Percentiles rank a stretch among this genome's conserved stretches.
Conservation (phyloP, 2,113 vertebrate species). For the Caranx melampygus region DNA sequence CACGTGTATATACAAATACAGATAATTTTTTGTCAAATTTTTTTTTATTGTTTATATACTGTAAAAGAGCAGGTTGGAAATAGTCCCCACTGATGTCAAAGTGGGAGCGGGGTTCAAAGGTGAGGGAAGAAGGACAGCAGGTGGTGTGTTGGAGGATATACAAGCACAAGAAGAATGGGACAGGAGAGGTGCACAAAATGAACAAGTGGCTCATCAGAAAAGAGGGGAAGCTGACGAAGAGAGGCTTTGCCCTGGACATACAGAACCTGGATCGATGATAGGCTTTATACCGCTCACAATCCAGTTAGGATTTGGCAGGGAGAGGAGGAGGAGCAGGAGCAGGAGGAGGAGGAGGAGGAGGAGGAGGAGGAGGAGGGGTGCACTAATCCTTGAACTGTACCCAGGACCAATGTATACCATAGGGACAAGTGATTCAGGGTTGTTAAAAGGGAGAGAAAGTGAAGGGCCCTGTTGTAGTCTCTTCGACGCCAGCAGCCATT, state of each 20-base stretch:
- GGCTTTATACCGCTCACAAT: slow-evolving; percentile 55
- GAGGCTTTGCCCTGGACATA: slow-evolving; percentile 41
- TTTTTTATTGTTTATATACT: slow-evolving; percentile 89
- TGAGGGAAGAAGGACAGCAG: slow-evolving; percentile 86
- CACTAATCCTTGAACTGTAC: slow-evolving; percentile 72
- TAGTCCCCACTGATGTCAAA: slow-evolving; percentile 89
- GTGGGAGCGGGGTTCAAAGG: slow-evolving; percentile 78
- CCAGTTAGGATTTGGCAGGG: slow-evolving; percentile 52
- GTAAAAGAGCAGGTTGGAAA: slow-evolving; percentile 93
- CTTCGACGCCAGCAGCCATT: slow-evolving; percentile 92
- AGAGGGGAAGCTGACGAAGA: slow-evolving; percentile 26
- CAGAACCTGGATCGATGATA: slow-evolving; percentile 62
- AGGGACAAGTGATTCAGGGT: slow-evolving; percentile 65
- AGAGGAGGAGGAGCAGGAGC: not conserved
- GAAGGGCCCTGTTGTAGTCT: slow-evolving; percentile 85
- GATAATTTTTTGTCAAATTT: slow-evolving; percentile 87
- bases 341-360: not conserved
- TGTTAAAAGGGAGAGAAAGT: slow-evolving; percentile 70
- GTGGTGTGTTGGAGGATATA: slow-evolving; percentile 65
- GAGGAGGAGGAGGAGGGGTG: not conserved
- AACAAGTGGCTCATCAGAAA: slow-evolving; percentile 65
- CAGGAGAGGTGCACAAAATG: slow-evolving; percentile 61
- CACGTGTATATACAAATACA: slow-evolving; percentile 99
- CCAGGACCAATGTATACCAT: slow-evolving; percentile 59
- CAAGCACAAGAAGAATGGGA: slow-evolving; percentile 70